Base-by-base conservation (phyloP, 2,113 vertebrate species). In the Vimba vimba region DNA sequence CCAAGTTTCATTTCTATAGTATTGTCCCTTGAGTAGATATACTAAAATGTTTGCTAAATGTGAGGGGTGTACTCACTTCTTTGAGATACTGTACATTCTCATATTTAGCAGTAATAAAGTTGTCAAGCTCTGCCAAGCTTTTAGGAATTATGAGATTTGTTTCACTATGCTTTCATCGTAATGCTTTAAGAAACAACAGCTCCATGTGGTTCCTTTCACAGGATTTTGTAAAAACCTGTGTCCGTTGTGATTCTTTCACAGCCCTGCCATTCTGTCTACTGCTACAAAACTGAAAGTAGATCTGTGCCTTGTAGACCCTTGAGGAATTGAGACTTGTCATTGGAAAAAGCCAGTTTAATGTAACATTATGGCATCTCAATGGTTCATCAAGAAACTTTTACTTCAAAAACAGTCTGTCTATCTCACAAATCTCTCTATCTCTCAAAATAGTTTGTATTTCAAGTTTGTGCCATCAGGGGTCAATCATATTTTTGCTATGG, bases 231-330 rank as follows among this genome's bases (percentile, higher is more conserved):
- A 79, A 36, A 62, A 27, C 50, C 27, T 25, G 21, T 25, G 45
- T 78, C 60, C 30, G 30, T 39, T 33, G 30, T 78, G 33, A 57
- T 68, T 66, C 45, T 39, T 77, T 39, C 60, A 62, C 60, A 52
- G 73, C 57, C 57, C 17, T 43, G 68, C 82, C 15, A 10, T 30
- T 39, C 82, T 84, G 23, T 66, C 36, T 36, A 27, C 59, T 77
- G 59, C 43, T 85, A 11, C 25, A 66, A 66, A 66, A 74, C 83
- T 78, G 73, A 73, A 76, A 75, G 69, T 74, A 75, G n/a, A 78
- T 66, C 30, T 77, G 59, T 64, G 25, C 13, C 64, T 27, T 23
- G 39, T 25, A 33, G 52, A 80, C 50, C n/a, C 36, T 27, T 79
- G n/a, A 43, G 60, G 45, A 17, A 52, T 36, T 3, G 15, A 43